A percentile compares a stretch with the other conserved stretches of the same genome.
phyloP scores from a whole-genome alignment of 2,113 vertebrate genomes.

The Dromiciops gliroides region DNA sequence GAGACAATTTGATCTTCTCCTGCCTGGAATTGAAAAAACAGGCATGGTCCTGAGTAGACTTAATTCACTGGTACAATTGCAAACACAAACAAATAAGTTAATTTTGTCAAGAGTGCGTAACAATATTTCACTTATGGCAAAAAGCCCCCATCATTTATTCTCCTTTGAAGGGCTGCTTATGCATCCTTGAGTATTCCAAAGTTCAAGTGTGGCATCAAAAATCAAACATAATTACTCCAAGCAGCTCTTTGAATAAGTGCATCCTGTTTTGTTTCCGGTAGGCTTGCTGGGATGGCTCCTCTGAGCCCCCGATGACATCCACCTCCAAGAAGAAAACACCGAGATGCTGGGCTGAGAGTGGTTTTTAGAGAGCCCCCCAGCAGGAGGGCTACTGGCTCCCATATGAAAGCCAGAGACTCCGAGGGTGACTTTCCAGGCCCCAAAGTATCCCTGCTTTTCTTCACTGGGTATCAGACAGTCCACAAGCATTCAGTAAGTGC shows the following conservation, averaged over 20 bases:
- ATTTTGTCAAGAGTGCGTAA: conserved; percentile 78
- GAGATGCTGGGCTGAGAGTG: conserved; percentile 85
- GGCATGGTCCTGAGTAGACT: conserved; percentile 11
- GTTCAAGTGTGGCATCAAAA: conserved; percentile 84
- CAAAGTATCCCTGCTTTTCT: conserved; percentile 87
- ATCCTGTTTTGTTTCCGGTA: conserved; percentile 89
- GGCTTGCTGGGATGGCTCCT: conserved; percentile 85
- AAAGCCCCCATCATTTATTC: conserved; percentile 75
- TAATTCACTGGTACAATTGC: conserved; percentile 67
- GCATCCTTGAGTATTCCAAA: conserved; percentile 81
- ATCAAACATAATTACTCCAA: conserved; percentile 84
- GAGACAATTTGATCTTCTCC: conserved; percentile 70
- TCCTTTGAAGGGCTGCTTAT: conserved; percentile 74
- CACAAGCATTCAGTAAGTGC: background rate
- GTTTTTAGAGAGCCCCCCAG: conserved; percentile 84
- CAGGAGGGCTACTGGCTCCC: conserved; percentile 85
- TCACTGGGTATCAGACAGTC: conserved; percentile 74
- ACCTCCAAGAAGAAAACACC: conserved; percentile 85
- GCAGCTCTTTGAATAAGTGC: conserved; percentile 84
- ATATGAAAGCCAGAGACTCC: conserved; percentile 84
- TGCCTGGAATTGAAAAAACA: conserved; percentile 51
- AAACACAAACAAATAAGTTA: conserved; percentile 80
- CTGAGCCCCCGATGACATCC: conserved; percentile 85
- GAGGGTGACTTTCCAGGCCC: conserved; percentile 89
- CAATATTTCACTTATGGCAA: conserved; percentile 78